These are phyloP conservation scores for Cochlearius cochlearius DNA, from an alignment of 2,113 vertebrate genomes.

Conservation along the genomic window DNA sequence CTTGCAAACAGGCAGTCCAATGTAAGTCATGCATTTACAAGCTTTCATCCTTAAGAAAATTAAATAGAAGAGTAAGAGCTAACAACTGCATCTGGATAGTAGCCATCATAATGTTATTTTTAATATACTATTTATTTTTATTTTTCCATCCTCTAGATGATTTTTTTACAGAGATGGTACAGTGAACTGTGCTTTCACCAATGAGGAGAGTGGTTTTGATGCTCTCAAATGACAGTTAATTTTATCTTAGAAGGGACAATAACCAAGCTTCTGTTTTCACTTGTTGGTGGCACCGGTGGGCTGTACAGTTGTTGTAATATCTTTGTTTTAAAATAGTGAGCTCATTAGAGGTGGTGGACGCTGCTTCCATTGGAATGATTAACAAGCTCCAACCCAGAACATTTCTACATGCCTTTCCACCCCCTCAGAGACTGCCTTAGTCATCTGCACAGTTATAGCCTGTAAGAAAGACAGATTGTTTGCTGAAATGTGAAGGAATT, in stretches of 20 bases:
- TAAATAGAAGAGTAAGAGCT: background rate
- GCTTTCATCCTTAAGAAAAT: background rate
- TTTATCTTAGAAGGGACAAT: conserved; percentile 39
- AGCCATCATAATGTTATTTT: background rate
- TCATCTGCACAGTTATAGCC: conserved; percentile 28
- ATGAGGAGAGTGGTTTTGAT: background rate
- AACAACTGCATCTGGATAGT: background rate
- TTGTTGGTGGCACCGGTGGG: background rate
- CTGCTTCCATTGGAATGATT: conserved; percentile 39
- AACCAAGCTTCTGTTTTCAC: conserved; percentile 12
- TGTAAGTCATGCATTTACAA: background rate
- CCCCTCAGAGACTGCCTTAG: conserved; percentile 58
- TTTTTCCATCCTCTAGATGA: background rate
- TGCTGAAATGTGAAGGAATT: conserved; percentile 54
- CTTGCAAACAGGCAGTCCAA: background rate
- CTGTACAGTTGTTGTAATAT: conserved; percentile 20
- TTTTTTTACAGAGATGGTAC: background rate
- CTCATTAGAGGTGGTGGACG: conserved; percentile 30
- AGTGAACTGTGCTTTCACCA: conserved; percentile 15
- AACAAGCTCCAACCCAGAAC: conserved; percentile 58
- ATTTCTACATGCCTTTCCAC: conserved; percentile 40
- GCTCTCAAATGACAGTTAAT: conserved; percentile 27
- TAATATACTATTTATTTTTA: background rate
- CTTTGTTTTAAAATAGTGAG: conserved; percentile 58
- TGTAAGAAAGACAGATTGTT: conserved; percentile 34